These are phyloP conservation scores for Pseudococcus longispinus DNA, from an alignment of 2,888 invertebrate species.

Conservation along the genomic window DNA sequence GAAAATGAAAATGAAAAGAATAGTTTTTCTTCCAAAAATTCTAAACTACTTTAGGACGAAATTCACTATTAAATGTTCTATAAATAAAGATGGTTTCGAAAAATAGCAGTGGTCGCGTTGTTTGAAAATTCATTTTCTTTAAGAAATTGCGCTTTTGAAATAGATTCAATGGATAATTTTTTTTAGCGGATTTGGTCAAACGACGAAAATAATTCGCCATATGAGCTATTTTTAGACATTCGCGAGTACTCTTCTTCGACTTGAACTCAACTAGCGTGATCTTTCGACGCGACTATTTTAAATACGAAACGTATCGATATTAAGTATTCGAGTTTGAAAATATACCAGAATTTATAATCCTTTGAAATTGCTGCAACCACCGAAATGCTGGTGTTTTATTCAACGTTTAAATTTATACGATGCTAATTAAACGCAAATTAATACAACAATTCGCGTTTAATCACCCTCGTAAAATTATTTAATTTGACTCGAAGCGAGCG, in stretches of 20 bases:
- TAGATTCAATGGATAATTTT: not conserved
- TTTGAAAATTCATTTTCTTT: too few species aligned
- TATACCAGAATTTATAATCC: not conserved
- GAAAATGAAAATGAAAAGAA: too few species aligned
- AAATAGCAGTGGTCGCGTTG: too few species aligned
- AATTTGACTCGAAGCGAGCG: not conserved
- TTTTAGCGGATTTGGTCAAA: not conserved
- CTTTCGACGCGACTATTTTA: not conserved
- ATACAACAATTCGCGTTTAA: not conserved
- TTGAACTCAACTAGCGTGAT: not conserved
- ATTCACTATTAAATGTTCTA: too few species aligned
- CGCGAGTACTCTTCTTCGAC: not conserved
- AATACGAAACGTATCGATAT: not conserved
- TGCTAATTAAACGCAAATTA: not conserved
- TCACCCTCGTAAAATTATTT: not conserved
- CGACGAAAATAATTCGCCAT: not conserved
- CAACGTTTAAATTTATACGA: not conserved
- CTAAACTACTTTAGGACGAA: too few species aligned
- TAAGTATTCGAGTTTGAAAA: not conserved
- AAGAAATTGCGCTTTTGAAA: not conserved
- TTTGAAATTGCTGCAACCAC: not conserved
- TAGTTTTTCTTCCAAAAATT: too few species aligned
- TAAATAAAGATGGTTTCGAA: too few species aligned
- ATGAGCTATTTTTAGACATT: not conserved
- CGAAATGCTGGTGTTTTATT: not conserved